Conservation (phyloP, 30 jellyfish, hydroid and myxozoan species). For the Clytia hemisphaerica region DNA sequence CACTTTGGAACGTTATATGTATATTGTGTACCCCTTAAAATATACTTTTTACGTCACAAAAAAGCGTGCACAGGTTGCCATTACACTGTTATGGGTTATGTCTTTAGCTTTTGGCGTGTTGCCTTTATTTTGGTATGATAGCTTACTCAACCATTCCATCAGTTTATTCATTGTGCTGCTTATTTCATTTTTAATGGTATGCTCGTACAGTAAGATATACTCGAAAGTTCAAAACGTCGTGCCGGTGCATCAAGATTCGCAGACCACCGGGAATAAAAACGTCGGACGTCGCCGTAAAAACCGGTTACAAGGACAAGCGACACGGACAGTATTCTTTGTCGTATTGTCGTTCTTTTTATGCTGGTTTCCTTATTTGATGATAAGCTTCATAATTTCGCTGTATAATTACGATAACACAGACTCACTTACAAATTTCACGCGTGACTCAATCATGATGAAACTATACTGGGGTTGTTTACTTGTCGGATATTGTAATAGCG, state of each 20-base stretch:
- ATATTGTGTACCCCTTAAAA: constrained; percentile 21
- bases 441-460: constrained; percentile 6
- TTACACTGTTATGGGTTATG: constrained; percentile 8
- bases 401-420: neutral
- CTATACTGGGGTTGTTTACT: constrained; percentile 37
- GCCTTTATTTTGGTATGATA: constrained; percentile 11
- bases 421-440: too few species aligned
- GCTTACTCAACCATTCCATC: neutral
- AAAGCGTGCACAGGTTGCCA: constrained; percentile 16
- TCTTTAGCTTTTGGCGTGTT: constrained; percentile 3
- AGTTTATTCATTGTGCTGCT: neutral
- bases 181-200: constrained; percentile 7
- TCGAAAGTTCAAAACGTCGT: neutral
- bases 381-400: constrained; percentile 20
- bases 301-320: constrained; percentile 70
- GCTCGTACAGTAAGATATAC: constrained; percentile 9
- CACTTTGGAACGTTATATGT: constrained; percentile 28
- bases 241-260: constrained; percentile 2
- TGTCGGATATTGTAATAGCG: constrained; percentile 66
- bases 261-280: too few species aligned
- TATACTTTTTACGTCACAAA: constrained; percentile 21
- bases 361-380: constrained; percentile 55
- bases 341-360: constrained; percentile 54
- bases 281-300: neutral
- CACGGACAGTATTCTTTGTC: constrained; percentile 59